Evolutionary conservation across 2,797 vertebrate species (phyloP), one percentile per base, ranked within the genome.

Genomic region (Oophaga sylvatica): DNA sequence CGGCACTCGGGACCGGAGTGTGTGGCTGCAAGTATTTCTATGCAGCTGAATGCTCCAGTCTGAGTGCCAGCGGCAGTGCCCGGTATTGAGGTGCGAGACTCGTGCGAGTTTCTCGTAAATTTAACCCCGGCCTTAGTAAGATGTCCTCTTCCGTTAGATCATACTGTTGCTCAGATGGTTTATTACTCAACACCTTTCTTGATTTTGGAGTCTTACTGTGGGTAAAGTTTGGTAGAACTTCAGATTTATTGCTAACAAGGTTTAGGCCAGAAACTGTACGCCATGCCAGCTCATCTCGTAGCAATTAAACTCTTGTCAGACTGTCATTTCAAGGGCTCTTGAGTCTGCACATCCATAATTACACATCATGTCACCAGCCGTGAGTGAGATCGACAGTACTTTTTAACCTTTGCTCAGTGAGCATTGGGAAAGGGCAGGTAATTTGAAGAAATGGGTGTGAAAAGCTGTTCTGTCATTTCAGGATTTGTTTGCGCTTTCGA

Each of bases 251-350:
- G 15, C 77, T 81, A 80, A 80, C 56, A 45, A 77, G 70, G 78
- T 60, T 68, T 81, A 81, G 48, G 83, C 62, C 83, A 65, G 48
- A 82, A 81, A 85, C 78, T 22, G n/a, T 82, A 60, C 57, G 31
- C 68, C 22, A 57, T 70, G 59, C 53, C 84, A 71, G 80, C 80
- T 83, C 88, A 83, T 71, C 84, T 79, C 84, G 19, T 10, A 86
- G 80, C 80, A 89, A 89, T 86, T 89, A 86, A 83, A 78, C 71
- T 73, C 80, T 89, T 89, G 84, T 89, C 80, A 83, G 73, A 73
- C 75, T 89, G 88, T 86, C 88, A 89, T 89, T 89, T 89, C 84
- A 89, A 89, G 88, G 80, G 65, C 88, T 70, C 88, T 89, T 80
- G 80, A 79, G 80, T 56, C 75, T n/a, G 71, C 80, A 86, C 80